Base-by-base conservation (phyloP, 2,797 vertebrate species). In the Alfaro cultratus region DNA sequence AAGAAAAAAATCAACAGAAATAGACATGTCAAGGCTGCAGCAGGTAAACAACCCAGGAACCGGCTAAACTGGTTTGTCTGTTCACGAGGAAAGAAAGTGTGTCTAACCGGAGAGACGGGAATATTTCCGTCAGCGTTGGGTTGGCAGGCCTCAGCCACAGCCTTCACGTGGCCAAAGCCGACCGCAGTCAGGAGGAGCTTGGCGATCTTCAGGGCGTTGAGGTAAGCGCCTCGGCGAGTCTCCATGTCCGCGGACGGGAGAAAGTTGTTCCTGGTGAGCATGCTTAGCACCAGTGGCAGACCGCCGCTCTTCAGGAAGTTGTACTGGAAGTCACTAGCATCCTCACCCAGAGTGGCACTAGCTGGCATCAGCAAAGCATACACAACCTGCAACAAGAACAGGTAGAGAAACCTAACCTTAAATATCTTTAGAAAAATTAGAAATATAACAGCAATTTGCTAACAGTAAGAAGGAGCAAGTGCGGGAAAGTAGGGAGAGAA, bases 281-380 rank as follows among this genome's bases (percentile, higher is more conserved):
- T 99, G 95, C 98, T 99, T 94, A 99, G 86, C 47, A 99, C 98
- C 84, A 99, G 96, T 74, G 98, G 98, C 75, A 99, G 95, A 57
- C 99, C 99, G 64, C 98, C 98, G 34, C 99, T 99, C 95, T 99
- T 99, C 84, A 99, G 92, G 92, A 99, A 99, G 94, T 99, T 99
- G 93, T 97, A 99, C 57, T 99, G 99, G 94, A 99, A 99, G 90
- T 99, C 99, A 78, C 97, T 98, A 79, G 99, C 98, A 70, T 99
- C 99, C 92, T 99, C 99, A 67, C 98, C 98, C 91, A 99, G 94
- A 77, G 98, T 98, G 92, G 97, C 97, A 91, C 97, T 98, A 93
- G 99, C 99, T 90, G 99, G 99, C 99, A 99, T 99, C 93, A 99
- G 96, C 96, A 99, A 96, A 92, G 98, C 98, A 95, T 99, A 99